Base-by-base conservation (phyloP, 2,888 invertebrate species). In the Electrophaes corylata region DNA sequence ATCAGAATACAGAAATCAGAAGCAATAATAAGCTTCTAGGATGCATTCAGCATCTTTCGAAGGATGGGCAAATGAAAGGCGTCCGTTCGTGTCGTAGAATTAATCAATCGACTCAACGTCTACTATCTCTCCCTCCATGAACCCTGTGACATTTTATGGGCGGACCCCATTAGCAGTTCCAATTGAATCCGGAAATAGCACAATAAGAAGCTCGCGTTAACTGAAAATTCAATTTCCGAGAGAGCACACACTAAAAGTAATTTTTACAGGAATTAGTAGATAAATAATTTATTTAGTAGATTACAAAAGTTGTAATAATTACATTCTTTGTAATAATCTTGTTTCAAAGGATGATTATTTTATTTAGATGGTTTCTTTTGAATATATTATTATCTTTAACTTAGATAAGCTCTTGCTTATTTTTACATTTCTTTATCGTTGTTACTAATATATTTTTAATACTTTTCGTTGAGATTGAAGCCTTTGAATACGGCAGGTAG, bases 31-130 rank as follows among this genome's bases (percentile, higher is more conserved):
- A 26, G 33, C 23, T 47, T 57, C 47, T 31, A 20, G 41, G n/a
- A 33, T 43, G 6, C 40, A 37, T 41, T 16, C 37, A 12, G 18
- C 1, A 40, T 41, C 19, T 48, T 14, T 53, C 33, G 51, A 57
- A 44, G 49, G 49, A 43, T 40, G 45, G 46, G 33, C 46, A 31
- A 53, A 62, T 58, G 48, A 55, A 58, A 58, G 53, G 54, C 55
- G 48, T 51, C 47, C 51, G 55, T 40, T 52, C 80, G 76, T 81
- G 83, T 74, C 76, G 71, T 69, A 68, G 82, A 83, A 85, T 84
- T 83, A 85, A 86, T 86, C 79, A 82, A 62, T 65, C 60, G 56
- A 53, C 57, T 57, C 58, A 56, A 43, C 57, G 60, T 46, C 53
- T 62, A 54, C 53, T 51, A 54, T 60, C 60, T 56, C 54, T 50